Percentiles rank a stretch among this genome's conserved stretches.
Evolutionary conservation across 92 coral and sea anemone genomes (phyloP).

Genomic region (Parazoanthus atlanticus): DNA sequence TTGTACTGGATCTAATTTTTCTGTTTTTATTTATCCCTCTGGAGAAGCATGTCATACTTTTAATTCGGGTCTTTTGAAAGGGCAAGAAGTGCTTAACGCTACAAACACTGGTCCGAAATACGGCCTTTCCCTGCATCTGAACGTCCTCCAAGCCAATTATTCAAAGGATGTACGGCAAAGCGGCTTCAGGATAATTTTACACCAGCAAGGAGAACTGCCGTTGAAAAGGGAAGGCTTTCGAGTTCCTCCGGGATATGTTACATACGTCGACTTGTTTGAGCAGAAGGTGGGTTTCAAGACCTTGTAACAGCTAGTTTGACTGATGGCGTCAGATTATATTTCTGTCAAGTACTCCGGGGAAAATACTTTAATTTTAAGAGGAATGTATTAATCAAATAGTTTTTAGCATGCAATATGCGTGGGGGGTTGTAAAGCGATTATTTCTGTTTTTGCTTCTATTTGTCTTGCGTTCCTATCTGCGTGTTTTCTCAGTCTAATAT

Average conservation of each 20-base stretch:
- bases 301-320: not conserved
- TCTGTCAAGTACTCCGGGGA: not conserved
- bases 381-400: not conserved
- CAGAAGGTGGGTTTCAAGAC: constrained; percentile 65
- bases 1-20: constrained; percentile 59
- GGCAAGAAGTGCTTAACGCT: constrained; percentile 38
- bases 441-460: not conserved
- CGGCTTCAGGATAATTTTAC: constrained; percentile 77
- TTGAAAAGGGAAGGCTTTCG: constrained; percentile 81
- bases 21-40: constrained; percentile 69
- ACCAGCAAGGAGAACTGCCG: constrained; percentile 79
- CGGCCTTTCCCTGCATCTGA: constrained; percentile 68
- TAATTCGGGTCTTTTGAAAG: constrained; percentile 60
- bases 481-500: constrained; percentile 3
- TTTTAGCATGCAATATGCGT: not conserved
- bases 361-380: not conserved
- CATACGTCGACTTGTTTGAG: constrained; percentile 66
- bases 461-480: not conserved
- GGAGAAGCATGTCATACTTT: constrained; percentile 84
- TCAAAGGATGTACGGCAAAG: constrained; percentile 64
- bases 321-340: not conserved
- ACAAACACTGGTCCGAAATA: constrained; percentile 70
- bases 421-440: not conserved
- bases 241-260: constrained; percentile 81
- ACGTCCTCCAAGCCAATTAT: constrained; percentile 58